Evolutionary conservation across 2,888 invertebrate species (phyloP).

Genomic region (Drosophila eohydei): DNA sequence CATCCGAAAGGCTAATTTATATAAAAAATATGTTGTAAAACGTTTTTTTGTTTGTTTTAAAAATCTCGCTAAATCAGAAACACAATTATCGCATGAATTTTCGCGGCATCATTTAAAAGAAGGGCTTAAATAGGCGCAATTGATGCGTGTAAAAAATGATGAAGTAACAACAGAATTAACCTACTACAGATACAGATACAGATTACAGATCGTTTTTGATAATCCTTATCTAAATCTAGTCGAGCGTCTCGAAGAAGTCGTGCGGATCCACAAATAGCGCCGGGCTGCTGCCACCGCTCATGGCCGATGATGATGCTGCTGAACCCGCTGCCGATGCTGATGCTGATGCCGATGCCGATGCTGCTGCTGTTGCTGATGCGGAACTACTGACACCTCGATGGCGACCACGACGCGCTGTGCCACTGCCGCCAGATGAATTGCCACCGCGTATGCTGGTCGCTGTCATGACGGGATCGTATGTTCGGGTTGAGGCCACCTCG

Average conservation of each 20-base stretch:
- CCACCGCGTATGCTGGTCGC: slow-evolving; percentile 47
- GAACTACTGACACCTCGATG: slow-evolving; percentile 33
- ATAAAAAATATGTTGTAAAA: slow-evolving; percentile 64
- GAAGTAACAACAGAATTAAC: slow-evolving; percentile 75
- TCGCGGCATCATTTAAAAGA: slow-evolving; percentile 32
- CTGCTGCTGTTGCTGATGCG: slow-evolving; percentile 41
- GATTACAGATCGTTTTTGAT: slow-evolving; percentile 36
- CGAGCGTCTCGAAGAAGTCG: slow-evolving; percentile 73
- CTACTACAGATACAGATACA: slow-evolving; percentile 47
- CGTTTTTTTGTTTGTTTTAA: slow-evolving; percentile 19
- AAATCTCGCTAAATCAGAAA: slow-evolving; percentile 54
- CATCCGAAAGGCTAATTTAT: slow-evolving; percentile 48
- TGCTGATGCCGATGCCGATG: slow-evolving; percentile 32
- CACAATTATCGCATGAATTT: slow-evolving; percentile 14
- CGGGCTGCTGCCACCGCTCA: slow-evolving; percentile 52
- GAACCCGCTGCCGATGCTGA: slow-evolving; percentile 38
- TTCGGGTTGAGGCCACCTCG: slow-evolving; percentile 55
- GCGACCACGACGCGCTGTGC: slow-evolving; percentile 65
- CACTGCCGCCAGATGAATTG: slow-evolving; percentile 1
- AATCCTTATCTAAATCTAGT: slow-evolving; percentile 59
- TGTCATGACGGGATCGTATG: slow-evolving; percentile 68
- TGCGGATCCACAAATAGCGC: slow-evolving; percentile 65
- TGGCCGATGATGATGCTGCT: slow-evolving; percentile 41
- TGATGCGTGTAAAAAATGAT: slow-evolving; percentile 40
- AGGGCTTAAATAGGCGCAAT: slow-evolving; percentile 46